Evolutionary conservation across 1,140 invertebrate genomes (phyloP), one percentile per base, ranked within the genome.

Genomic region (Parasteatoda tepidariorum): DNA sequence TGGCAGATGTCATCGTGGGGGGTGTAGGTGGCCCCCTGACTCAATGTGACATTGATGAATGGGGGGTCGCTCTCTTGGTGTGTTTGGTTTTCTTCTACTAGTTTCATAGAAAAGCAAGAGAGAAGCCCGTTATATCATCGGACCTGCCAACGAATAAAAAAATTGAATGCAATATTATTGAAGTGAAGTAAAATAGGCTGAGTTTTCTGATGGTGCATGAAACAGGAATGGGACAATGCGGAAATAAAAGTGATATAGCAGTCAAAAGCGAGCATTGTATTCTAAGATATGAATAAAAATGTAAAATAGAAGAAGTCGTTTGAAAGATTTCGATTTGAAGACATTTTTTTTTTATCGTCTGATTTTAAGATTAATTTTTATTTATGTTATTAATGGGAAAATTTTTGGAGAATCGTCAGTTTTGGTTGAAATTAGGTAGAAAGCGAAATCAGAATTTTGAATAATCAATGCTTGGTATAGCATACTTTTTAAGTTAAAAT

Each of bases 11-110:
- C 78, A 82, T 82, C 78, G 78, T 62, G 78, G 57, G 78, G 78
- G 57, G 71, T 41, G 76, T 34, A 41, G 62, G 64, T 33, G 48
- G 62, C 76, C 76, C 75, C 62, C 76, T 71, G 78, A 82, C 78
- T 70, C 78, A 82, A 82, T 82, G 78, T 71, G 78, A 82, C 78
- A 82, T 48, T 82, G 78, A 82, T 82, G 78, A 71, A 82, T 82
- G 78, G 78, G 78, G 78, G 34, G 31, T 76, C 38, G 28, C 74
- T 31, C 38, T 48, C 38, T 48, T 18, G 18, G 31, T 82, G 66
- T 82, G 67, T 82, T 82, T 82, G 78, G 78, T 70, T 82, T 82
- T 82, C 78, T 82, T 71, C 55, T 11, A 61, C 9, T 33, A 48
- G 11, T 24, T 57, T 38, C 6, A 18, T 28, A 41, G 41, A 59